Evolutionary conservation across 2,113 vertebrate genomes (phyloP).

Genomic region (Hiodon alosoides): DNA sequence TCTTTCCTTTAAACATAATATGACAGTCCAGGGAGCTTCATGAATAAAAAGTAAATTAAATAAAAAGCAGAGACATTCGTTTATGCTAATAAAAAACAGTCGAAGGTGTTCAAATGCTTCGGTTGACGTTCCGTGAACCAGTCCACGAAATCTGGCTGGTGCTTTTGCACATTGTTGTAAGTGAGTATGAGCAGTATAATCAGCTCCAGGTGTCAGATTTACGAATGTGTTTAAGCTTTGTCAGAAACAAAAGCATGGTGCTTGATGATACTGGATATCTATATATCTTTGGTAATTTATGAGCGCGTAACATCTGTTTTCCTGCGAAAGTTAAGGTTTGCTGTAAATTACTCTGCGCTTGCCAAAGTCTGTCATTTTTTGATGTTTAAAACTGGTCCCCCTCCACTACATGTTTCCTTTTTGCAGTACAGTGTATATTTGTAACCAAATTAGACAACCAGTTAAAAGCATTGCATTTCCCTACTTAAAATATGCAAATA

Average conservation of each 20-base stretch:
- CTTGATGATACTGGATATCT: constrained; percentile 6
- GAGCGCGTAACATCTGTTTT: constrained; percentile 21
- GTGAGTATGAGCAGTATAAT: not conserved
- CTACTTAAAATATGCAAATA: not conserved
- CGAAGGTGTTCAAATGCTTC: constrained; percentile 10
- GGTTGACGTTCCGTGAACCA: not conserved
- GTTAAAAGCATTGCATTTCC: constrained; percentile 29
- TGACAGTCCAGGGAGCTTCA: constrained; percentile 1
- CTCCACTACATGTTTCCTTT: constrained; percentile 24
- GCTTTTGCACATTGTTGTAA: not conserved
- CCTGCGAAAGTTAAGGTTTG: constrained; percentile 24
- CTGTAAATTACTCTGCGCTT: constrained; percentile 21
- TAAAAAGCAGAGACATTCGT: not conserved
- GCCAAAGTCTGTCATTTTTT: constrained; percentile 24
- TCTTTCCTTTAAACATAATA: not conserved
- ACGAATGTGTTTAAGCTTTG: constrained; percentile 2
- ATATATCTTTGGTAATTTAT: constrained; percentile 23
- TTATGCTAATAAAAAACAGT: constrained; percentile 14
- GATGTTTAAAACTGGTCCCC: constrained; percentile 28
- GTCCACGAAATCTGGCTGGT: not conserved
- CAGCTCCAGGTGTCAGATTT: constrained; percentile 2
- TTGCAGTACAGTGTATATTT: constrained; percentile 23
- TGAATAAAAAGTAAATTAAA: constrained; percentile 3
- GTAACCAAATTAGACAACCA: constrained; percentile 20
- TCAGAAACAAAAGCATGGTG: constrained; percentile 2